These are phyloP conservation scores for Phrynocephalus forsythii DNA, from an alignment of 2,797 vertebrate genomes.

Conservation along the genomic window DNA sequence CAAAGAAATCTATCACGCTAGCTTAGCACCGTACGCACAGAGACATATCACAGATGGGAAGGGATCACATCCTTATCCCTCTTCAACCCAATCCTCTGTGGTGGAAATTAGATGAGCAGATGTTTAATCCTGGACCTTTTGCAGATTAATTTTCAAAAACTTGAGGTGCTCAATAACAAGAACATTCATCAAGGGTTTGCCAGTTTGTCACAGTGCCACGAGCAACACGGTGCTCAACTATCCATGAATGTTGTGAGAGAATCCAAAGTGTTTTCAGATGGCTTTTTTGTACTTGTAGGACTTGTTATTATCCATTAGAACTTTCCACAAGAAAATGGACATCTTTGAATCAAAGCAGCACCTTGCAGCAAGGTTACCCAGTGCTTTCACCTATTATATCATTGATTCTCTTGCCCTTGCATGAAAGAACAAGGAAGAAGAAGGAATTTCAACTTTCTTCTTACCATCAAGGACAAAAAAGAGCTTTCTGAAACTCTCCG, in stretches of 20 bases:
- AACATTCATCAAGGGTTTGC: conserved; percentile 26
- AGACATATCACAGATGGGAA: not conserved
- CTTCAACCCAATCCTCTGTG: conserved; percentile 3
- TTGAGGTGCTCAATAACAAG: conserved; percentile 15
- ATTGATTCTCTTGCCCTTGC: too few species aligned
- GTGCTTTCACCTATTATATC: too few species aligned
- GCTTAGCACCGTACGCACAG: not conserved
- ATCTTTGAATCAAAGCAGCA: not conserved
- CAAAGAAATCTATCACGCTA: conserved; percentile 5
- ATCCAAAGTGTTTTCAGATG: not conserved
- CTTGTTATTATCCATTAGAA: not conserved
- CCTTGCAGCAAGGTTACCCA: not conserved
- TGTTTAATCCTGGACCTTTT: conserved; percentile 30
- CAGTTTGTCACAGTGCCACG: conserved; percentile 22
- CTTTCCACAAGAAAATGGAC: not conserved
- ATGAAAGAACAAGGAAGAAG: too few species aligned
- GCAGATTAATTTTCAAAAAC: conserved; percentile 37
- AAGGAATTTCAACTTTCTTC: too few species aligned
- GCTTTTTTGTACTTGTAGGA: not conserved
- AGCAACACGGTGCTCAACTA: conserved; percentile 13
- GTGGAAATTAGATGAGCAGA: conserved; percentile 18
- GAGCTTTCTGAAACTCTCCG: too few species aligned
- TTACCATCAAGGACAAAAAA: too few species aligned
- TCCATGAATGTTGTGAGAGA: not conserved
- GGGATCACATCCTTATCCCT: conserved; percentile 6